Evolutionary conservation across 2,113 vertebrate species (phyloP).

Genomic region (Gallinago paraguaiae): DNA sequence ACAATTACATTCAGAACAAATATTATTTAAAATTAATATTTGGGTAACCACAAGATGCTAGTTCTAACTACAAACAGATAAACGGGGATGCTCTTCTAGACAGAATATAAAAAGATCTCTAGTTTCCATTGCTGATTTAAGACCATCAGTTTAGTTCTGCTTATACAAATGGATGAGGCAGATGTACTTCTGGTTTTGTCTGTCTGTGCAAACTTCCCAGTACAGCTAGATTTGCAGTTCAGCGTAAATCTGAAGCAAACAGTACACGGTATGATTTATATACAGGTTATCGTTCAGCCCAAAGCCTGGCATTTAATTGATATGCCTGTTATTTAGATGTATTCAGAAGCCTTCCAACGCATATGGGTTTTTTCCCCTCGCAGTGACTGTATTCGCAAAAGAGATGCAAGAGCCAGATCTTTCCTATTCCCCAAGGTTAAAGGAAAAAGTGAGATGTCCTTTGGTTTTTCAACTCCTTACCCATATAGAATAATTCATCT

Average conservation of each 20-base stretch:
- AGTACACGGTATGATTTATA: constrained; percentile 66
- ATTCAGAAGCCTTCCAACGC: constrained; percentile 65
- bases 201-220: constrained; percentile 22
- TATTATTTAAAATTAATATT: neutral
- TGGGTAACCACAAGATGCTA: neutral
- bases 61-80: neutral
- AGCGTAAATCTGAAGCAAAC: neutral
- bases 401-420: constrained; percentile 73
- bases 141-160: neutral
- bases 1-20: neutral
- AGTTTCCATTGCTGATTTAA: neutral
- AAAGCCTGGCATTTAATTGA: constrained; percentile 54
- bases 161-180: neutral
- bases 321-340: constrained; percentile 74
- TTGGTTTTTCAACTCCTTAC: constrained; percentile 68
- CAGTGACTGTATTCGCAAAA: constrained; percentile 49
- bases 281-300: neutral
- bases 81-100: neutral
- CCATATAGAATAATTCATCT: constrained; percentile 78
- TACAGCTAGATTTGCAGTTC: constrained; percentile 5
- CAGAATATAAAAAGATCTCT: neutral
- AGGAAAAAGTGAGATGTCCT: constrained; percentile 75
- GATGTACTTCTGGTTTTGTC: constrained; percentile 30
- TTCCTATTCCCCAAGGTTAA: constrained; percentile 77
- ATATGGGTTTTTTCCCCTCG: constrained; percentile 40